A percentile compares a stretch with the other conserved stretches of the same genome.
Conservation (phyloP, 2,888 invertebrate species). For the Eubasilissa splendida region DNA sequence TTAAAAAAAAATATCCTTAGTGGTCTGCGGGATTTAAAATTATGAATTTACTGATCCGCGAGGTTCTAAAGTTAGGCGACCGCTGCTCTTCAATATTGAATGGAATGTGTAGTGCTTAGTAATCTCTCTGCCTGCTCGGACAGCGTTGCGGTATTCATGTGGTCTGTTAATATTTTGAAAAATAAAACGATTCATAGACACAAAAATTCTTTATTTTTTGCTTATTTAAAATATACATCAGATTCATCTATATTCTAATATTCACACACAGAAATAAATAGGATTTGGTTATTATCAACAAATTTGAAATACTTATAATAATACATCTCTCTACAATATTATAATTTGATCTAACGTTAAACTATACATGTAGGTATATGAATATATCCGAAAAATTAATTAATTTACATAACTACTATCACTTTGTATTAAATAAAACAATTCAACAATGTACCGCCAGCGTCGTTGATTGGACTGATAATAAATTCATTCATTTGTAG, state of each 20-base stretch:
- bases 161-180: neutral
- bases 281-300: constrained; percentile 24
- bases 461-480: too few relatives aligned
- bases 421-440: constrained; percentile 34
- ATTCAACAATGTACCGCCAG: neutral
- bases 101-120: too few relatives aligned
- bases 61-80: too few relatives aligned
- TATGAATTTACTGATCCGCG: too few relatives aligned
- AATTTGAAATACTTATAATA: constrained; percentile 34
- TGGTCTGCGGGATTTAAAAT: too few relatives aligned
- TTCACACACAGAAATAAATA: constrained; percentile 56
- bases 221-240: constrained; percentile 52
- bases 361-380: constrained; percentile 15
- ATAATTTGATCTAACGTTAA: constrained; percentile 40
- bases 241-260: constrained; percentile 39
- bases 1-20: too few relatives aligned
- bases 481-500: too few relatives aligned
- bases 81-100: too few relatives aligned
- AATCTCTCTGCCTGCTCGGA: too few relatives aligned
- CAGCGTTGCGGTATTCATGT: neutral
- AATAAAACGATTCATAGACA: constrained; percentile 18
- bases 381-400: neutral
- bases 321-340: constrained; percentile 35
- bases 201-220: constrained; percentile 44
- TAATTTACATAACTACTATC: constrained; percentile 18